Evolutionary conservation across 2,797 vertebrate genomes (phyloP).

Genomic region (Dromococcyx pavoninus): DNA sequence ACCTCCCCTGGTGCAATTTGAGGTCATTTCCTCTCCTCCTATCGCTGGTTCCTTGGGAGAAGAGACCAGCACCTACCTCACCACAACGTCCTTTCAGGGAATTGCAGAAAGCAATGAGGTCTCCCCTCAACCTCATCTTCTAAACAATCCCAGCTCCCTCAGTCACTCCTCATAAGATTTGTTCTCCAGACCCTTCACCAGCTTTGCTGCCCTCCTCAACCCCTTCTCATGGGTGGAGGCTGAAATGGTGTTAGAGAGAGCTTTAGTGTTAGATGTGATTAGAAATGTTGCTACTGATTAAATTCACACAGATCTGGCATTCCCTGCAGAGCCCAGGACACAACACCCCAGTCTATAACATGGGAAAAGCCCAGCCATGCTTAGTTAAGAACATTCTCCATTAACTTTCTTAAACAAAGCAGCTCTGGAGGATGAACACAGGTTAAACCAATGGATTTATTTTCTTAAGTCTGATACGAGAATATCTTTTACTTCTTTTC

Average conservation of each 20-base stretch:
- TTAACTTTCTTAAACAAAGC: background rate
- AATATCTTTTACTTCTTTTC: background rate
- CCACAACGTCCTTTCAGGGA: no score
- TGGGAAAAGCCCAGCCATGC: background rate
- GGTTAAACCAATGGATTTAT: background rate
- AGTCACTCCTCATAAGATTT: no score
- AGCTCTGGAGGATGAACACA: background rate
- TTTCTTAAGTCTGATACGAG: background rate
- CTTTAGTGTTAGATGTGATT: background rate
- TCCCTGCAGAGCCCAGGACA: background rate
- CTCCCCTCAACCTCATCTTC: no score
- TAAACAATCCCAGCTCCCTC: no score
- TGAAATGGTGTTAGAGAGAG: background rate
- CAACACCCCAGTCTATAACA: fast-evolving
- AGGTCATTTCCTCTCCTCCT: no score
- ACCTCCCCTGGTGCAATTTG: no score
- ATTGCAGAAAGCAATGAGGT: no score
- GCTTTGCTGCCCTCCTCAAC: no score
- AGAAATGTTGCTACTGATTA: background rate
- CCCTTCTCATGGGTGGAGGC: background rate
- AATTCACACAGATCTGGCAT: background rate
- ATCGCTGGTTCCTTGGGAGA: no score
- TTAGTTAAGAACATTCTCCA: background rate
- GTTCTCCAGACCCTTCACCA: no score
- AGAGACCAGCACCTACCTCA: no score